phyloP scores from a whole-genome alignment of 2,113 vertebrate species.

The Scolopax mira region DNA sequence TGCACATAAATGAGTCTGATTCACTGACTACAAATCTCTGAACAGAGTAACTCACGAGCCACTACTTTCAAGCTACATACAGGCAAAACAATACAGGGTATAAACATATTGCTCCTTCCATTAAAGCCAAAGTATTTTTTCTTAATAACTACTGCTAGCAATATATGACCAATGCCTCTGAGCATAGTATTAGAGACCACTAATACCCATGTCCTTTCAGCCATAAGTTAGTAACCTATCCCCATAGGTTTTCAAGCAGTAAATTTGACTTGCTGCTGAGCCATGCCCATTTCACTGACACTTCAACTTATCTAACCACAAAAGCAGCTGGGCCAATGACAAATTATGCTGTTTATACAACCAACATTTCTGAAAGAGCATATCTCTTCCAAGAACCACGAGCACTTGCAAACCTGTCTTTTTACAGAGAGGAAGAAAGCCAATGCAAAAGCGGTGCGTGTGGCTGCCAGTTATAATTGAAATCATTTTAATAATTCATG shows the following conservation, averaged over 20 bases:
- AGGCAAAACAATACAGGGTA: neutral
- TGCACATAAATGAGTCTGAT: neutral
- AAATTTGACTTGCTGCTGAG: neutral
- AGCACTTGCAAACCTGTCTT: neutral
- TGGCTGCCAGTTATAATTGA: conserved; percentile 56
- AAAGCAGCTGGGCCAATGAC: neutral
- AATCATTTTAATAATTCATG: conserved; percentile 66
- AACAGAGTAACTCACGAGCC: neutral
- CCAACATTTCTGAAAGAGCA: neutral
- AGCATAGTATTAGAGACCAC: neutral
- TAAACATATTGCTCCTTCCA: neutral
- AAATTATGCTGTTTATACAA: neutral
- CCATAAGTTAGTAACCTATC: rapidly evolving
- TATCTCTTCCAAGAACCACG: neutral
- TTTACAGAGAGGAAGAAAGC: neutral
- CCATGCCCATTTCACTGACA: neutral
- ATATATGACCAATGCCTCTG: neutral
- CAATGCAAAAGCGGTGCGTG: neutral
- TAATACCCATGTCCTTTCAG: neutral
- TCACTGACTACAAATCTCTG: neutral
- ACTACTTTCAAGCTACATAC: neutral
- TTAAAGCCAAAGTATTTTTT: neutral
- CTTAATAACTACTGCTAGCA: neutral
- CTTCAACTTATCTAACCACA: neutral
- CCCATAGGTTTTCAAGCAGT: neutral